Base-by-base conservation (phyloP, 2,797 vertebrate species). In the Lycodopsis pacificus region DNA sequence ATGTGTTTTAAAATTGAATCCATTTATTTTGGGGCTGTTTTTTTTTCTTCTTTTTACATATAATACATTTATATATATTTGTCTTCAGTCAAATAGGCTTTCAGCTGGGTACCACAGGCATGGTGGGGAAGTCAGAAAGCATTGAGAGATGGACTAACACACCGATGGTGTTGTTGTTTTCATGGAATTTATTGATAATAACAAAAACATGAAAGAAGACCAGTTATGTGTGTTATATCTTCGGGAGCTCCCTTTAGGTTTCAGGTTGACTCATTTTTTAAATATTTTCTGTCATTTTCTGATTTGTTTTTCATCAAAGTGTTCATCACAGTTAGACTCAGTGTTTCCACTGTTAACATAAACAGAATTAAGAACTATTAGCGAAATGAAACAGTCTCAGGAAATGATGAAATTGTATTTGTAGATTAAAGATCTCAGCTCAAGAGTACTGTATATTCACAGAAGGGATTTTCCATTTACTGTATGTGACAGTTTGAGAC, bases 401-500 rank as follows among this genome's bases (percentile, higher is more conserved):
- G 25, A 59, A 66, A 51, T 8, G 8, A 12, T n/a, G 54, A 36
- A 9, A 14, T 1, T 40, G 17, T 34, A n/a, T 49, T 25, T n/a
- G 17, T 32, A 42, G 27, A 57, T 62, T 51, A 36, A 4, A 73
- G 46, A 42, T 77, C 32, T 36, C 58, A 63, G 14, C 11, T 58
- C 34, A 68, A 56, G 7, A 9, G 66, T 78, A 32, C 53, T 82
- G 70, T 79, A 70, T 49, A 17, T 49, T 66, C 25, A 25, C 17
- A 56, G 1, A 6, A 25, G 38, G 46, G 11, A 69, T 53, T 80
- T 87, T 80, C 66, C 74, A 72, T 63, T 51, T 19, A 65, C 38
- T 76, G 48, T 34, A 49, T 4, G 56, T 10, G 44, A 54, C 44
- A 38, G 63, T 72, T 82, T 34, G 4, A 58, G 25, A 0, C 32